These are phyloP conservation scores for Cynaeus angustus DNA, from an alignment of 2,888 invertebrate genomes.

Conservation along the genomic window DNA sequence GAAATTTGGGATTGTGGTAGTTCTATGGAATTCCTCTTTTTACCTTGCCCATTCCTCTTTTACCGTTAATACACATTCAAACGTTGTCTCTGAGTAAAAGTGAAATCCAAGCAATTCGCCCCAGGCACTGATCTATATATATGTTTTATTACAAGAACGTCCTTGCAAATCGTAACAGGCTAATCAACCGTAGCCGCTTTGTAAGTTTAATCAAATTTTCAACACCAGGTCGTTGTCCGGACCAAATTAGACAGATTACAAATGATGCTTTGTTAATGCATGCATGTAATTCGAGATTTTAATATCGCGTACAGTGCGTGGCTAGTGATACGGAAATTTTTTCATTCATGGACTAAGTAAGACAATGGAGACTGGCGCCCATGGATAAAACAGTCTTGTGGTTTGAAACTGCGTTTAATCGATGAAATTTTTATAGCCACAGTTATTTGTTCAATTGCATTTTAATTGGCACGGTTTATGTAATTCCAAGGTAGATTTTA, in stretches of 20 bases:
- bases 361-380: not conserved
- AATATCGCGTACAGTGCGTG: not conserved
- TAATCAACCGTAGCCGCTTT: conserved; percentile 31
- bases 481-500: too few species aligned
- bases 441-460: too few species aligned
- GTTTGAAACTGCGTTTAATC: too few species aligned
- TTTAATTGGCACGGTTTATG: too few species aligned
- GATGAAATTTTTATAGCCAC: too few species aligned
- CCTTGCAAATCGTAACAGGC: conserved; percentile 43
- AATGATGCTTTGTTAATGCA: conserved; percentile 13
- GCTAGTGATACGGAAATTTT: not conserved
- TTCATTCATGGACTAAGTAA: conserved; percentile 9
- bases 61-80: conserved; percentile 45
- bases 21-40: not conserved
- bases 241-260: conserved; percentile 19
- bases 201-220: not conserved
- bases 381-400: not conserved
- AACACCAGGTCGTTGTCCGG: conserved; percentile 15
- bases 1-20: too few species aligned
- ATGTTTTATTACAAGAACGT: conserved; percentile 42
- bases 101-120: conserved; percentile 45
- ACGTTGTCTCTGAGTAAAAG: conserved; percentile 45
- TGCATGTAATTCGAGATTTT: conserved; percentile 25
- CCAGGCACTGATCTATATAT: conserved; percentile 45
- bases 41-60: conserved; percentile 23